Evolutionary conservation across 1,140 invertebrate genomes (phyloP).

Genomic region (Drosophila oshimai): DNA sequence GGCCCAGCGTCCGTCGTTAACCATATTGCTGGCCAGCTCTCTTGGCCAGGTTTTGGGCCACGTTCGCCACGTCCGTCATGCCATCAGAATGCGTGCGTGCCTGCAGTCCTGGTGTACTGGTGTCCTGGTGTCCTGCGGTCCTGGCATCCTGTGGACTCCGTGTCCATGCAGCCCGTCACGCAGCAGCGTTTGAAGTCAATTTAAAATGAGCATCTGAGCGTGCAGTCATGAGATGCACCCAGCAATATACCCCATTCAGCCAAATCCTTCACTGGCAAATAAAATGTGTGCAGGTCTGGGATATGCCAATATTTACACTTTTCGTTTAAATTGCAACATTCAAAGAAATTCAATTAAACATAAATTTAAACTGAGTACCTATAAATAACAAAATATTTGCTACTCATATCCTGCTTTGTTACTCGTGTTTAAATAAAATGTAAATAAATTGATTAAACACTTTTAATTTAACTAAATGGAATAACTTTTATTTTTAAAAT

Average conservation of each 20-base stretch:
- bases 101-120: conserved; percentile 8
- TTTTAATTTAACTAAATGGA: no score
- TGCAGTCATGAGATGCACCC: conserved; percentile 75
- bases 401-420: no score
- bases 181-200: conserved; percentile 80
- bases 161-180: conserved; percentile 73
- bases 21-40: conserved; percentile 64
- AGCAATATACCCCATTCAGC: background rate
- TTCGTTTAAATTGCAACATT: no score
- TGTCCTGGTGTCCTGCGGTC: conserved; percentile 28
- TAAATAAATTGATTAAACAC: no score
- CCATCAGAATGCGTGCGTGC: conserved; percentile 73
- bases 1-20: conserved; percentile 53
- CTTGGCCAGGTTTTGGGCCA: conserved; percentile 44
- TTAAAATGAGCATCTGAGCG: conserved; percentile 80
- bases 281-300: background rate
- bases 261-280: conserved; percentile 20
- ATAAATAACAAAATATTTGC: no score
- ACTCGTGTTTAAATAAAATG: no score
- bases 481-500: background rate
- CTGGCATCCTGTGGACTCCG: conserved; percentile 48
- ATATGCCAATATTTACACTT: background rate
- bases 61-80: conserved; percentile 71
- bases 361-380: no score
- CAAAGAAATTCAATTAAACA: no score